These are phyloP conservation scores for Serranochromis macrocephalus DNA, from an alignment of 2,113 vertebrate species.

Conservation along the genomic window DNA sequence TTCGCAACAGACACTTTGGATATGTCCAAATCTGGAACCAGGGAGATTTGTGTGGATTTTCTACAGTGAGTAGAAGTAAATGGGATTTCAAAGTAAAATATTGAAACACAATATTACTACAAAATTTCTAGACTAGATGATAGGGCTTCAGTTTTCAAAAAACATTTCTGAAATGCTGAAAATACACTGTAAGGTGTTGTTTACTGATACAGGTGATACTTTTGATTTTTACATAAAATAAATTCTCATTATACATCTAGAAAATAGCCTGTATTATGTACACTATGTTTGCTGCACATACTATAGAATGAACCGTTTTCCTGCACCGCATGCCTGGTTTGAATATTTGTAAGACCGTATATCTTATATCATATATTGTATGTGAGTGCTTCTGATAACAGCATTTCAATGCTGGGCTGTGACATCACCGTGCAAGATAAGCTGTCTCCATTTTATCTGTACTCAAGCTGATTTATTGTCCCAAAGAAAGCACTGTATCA, in stretches of 20 bases:
- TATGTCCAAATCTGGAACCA: background rate
- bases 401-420: constrained; percentile 43
- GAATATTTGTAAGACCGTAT: background rate
- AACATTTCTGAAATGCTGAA: background rate
- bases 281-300: background rate
- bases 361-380: constrained; percentile 20
- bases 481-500: constrained; percentile 53
- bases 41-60: background rate
- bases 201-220: background rate
- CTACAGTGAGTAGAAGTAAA: background rate
- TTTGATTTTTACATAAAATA: background rate
- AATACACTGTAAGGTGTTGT: background rate
- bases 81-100: background rate
- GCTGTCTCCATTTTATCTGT: constrained; percentile 51
- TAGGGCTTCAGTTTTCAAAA: background rate
- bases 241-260: background rate
- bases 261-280: background rate
- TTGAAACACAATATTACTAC: background rate
- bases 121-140: background rate
- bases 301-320: background rate
- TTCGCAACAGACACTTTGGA: background rate
- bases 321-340: background rate
- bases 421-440: constrained; percentile 65
- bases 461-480: constrained; percentile 62
- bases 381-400: constrained; percentile 42